Base-by-base conservation (phyloP, 2,888 invertebrate species). In the Masnerella sp. region DNA sequence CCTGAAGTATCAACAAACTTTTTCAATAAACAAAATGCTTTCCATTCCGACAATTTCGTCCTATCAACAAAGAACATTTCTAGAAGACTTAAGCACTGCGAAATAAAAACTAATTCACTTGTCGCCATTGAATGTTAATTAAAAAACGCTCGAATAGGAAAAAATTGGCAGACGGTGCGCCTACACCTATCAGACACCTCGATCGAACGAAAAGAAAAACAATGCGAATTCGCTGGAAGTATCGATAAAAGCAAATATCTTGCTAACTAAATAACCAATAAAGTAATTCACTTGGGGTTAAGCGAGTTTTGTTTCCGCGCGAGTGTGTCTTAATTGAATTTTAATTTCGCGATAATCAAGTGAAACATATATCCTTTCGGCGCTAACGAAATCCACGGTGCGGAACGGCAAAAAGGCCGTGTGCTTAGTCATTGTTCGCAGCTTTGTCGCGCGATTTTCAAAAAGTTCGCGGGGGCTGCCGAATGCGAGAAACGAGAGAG, bases 401-500 rank as follows among this genome's bases (percentile, higher is more conserved):
- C n/a, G n/a, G n/a, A n/a, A n/a, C n/a, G n/a, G n/a, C n/a, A 11
- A 28, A 15, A 18, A 43, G 11, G 18, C 7, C 5, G 22, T 43
- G 30, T 30, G 42, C 34, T 64, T 52, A 32, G 22, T 12, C 32
- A 49, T 61, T 36, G 40, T 49, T 0, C n/a, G 5, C 18, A 45
- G 45, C 52, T 45, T 64, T 52, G 64, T 64, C 15, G 36, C 17
- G 20, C 11, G 25, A 77, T 81, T 83, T 81, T 79, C 69, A 75
- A 77, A 78, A 80, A 80, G 79, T 76, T 78, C 74, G 64, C 52
- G 79, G 64, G 77, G 78, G 71, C 58, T 62, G 62, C 40, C 75
- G 78, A 82, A 82, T 79, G 67, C 74, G 77, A 79, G 78, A 81
- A 79, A 79, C 73, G 75, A 68, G 70, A 47, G 42, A 36, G 43